phyloP scores from a whole-genome alignment of 92 coral and sea anemone genomes.

The Galaxea fascicularis region DNA sequence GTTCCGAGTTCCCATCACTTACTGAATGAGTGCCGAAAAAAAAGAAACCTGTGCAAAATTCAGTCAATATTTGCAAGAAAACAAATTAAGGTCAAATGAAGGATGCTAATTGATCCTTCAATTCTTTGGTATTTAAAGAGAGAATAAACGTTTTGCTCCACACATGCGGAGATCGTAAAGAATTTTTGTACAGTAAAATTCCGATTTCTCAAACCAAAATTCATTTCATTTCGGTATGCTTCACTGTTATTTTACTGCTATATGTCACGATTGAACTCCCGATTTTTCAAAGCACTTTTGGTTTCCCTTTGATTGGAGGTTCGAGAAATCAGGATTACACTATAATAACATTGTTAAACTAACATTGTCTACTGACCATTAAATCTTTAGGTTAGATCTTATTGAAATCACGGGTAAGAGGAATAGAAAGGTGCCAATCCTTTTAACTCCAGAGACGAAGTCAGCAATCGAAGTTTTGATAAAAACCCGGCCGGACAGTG shows the following conservation, averaged over 20 bases:
- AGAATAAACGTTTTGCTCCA: not conserved
- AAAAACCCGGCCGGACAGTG: not conserved
- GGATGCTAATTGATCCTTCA: too few species aligned
- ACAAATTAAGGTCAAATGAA: too few species aligned
- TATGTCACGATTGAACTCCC: not conserved
- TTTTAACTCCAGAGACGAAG: conserved; percentile 37
- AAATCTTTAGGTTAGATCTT: conserved; percentile 40
- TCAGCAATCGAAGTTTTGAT: conserved; percentile 24
- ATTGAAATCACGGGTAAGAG: conserved; percentile 54
- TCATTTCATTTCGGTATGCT: conserved; percentile 2
- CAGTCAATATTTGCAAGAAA: not conserved
- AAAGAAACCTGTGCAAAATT: conserved; percentile 10
- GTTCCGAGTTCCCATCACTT: conserved; percentile 14
- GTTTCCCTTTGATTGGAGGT: too few species aligned
- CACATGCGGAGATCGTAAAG: not conserved
- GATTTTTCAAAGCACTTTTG: not conserved
- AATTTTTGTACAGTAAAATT: not conserved
- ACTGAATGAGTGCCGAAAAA: conserved; percentile 8
- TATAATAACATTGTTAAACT: not conserved
- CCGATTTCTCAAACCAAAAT: not conserved
- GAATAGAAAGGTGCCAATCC: conserved; percentile 48
- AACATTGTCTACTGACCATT: conserved; percentile 18
- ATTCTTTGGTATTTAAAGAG: too few species aligned
- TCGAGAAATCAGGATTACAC: conserved; percentile 16
- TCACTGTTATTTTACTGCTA: conserved; percentile 8